phyloP scores from a whole-genome alignment of 2,888 invertebrate genomes.

The Hemicrepidius hirtus region DNA sequence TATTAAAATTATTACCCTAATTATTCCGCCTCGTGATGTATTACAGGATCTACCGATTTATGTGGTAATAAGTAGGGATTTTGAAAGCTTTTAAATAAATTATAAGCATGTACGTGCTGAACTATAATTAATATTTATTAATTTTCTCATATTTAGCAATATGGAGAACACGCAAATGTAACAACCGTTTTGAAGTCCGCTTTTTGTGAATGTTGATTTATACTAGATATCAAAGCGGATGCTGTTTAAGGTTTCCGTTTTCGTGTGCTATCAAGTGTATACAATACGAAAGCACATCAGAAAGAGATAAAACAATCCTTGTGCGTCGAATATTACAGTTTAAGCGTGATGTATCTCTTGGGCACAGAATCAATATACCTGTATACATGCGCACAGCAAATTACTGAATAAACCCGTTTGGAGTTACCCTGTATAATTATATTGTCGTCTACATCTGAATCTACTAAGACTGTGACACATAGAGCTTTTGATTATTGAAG shows the following conservation, averaged over 20 bases:
- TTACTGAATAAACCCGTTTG: conserved; percentile 53
- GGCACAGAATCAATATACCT: conserved; percentile 55
- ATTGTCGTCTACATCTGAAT: conserved; percentile 48
- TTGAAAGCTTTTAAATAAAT: background rate
- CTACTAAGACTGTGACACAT: conserved; percentile 35
- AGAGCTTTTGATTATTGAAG: background rate
- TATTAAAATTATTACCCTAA: too few relatives aligned
- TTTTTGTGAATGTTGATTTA: conserved; percentile 34
- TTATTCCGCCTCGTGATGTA: background rate
- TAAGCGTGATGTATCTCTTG: conserved; percentile 49
- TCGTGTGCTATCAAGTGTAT: conserved; percentile 35
- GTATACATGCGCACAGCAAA: conserved; percentile 55
- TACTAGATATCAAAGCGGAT: conserved; percentile 35
- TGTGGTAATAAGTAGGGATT: background rate
- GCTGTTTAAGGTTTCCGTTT: conserved; percentile 38
- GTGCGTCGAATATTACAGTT: conserved; percentile 47
- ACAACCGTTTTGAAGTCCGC: background rate
- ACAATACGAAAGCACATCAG: conserved; percentile 36
- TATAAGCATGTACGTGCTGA: background rate
- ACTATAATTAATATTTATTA: conserved; percentile 8
- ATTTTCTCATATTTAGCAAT: background rate
- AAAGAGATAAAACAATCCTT: conserved; percentile 45
- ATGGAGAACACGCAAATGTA: conserved; percentile 4
- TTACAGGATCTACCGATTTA: background rate
- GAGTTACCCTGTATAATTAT: conserved; percentile 52